These are phyloP conservation scores for Ptychochromis oligacanthus DNA, from an alignment of 2,113 vertebrate genomes.

Conservation along the genomic window DNA sequence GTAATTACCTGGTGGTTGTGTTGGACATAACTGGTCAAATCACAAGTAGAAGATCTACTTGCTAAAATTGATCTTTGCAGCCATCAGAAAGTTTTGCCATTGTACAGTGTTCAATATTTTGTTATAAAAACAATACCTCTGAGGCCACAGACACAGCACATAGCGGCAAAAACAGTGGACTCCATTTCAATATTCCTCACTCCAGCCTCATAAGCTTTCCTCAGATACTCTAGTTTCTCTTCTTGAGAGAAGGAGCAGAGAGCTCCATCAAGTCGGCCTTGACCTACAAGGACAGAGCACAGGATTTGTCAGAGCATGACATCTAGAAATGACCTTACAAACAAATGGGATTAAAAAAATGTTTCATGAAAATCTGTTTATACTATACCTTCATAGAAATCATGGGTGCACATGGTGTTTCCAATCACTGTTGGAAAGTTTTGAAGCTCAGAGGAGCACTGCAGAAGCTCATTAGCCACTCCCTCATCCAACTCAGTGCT, in stretches of 20 bases:
- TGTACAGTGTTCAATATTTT: neutral
- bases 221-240: slow-evolving; percentile 87
- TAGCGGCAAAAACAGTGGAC: slow-evolving; percentile 86
- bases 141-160: slow-evolving; percentile 87
- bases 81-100: neutral
- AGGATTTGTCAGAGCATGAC: neutral
- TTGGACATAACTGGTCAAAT: neutral
- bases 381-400: slow-evolving; percentile 88
- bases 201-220: slow-evolving; percentile 80
- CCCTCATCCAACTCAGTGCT: slow-evolving; percentile 87
- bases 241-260: slow-evolving; percentile 88
- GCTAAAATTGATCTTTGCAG: neutral
- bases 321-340: neutral
- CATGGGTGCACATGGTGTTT: slow-evolving; percentile 88
- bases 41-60: neutral
- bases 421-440: slow-evolving; percentile 79
- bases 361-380: neutral
- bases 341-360: neutral
- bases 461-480: slow-evolving; percentile 80
- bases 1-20: neutral
- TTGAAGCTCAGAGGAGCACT: slow-evolving; percentile 80
- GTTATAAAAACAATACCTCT: slow-evolving; percentile 77
- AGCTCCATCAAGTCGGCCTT: slow-evolving; percentile 86
- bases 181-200: slow-evolving; percentile 92
- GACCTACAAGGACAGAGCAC: slow-evolving; percentile 72